Conservation (phyloP, 1,140 invertebrate genomes). For the Diabrotica undecimpunctata region DNA sequence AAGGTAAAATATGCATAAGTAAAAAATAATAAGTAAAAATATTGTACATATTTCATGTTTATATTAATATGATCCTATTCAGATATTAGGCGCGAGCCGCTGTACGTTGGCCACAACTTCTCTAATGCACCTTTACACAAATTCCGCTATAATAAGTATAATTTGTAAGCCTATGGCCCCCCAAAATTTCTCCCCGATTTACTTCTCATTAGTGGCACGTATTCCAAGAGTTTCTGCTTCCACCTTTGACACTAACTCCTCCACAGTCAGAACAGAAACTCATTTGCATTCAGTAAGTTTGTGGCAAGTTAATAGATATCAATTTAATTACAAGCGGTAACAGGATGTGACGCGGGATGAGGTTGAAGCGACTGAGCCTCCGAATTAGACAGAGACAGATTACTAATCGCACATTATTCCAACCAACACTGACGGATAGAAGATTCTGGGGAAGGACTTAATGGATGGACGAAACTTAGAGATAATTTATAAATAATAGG, state of each 20-base stretch:
- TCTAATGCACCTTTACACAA: neutral
- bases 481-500: neutral
- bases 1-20: no score
- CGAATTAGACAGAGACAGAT: neutral
- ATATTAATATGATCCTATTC: no score
- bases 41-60: no score
- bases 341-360: neutral
- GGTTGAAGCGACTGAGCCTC: constrained; percentile 1
- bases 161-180: constrained; percentile 11
- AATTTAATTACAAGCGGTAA: constrained; percentile 30
- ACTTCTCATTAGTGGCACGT: constrained; percentile 19
- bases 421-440: neutral
- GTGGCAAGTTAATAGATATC: constrained; percentile 35
- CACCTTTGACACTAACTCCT: constrained; percentile 4
- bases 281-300: constrained; percentile 28
- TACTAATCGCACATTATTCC: constrained; percentile 1
- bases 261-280: constrained; percentile 6
- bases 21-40: no score
- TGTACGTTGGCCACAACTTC: neutral
- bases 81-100: no score
- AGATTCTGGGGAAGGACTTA: neutral
- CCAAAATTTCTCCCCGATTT: constrained; percentile 4
- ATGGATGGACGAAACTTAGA: neutral
- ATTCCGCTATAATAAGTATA: neutral
- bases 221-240: constrained; percentile 7